Conservation (phyloP, 2,888 invertebrate genomes). For the Aspidapion aeneum region DNA sequence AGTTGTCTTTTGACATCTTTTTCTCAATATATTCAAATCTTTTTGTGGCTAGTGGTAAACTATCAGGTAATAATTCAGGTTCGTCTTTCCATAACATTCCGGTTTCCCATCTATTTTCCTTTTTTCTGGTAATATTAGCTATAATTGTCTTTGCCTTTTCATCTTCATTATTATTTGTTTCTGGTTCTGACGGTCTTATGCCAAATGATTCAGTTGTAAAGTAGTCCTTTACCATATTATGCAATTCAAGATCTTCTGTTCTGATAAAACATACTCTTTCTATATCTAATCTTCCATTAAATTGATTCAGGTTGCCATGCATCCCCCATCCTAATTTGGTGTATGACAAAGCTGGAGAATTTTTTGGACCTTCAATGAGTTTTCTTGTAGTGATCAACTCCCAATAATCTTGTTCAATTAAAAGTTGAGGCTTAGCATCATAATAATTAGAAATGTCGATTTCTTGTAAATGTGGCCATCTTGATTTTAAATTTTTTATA, state of each 20-base stretch:
- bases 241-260: too few relatives aligned
- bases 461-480: background rate
- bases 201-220: too few relatives aligned
- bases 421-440: background rate
- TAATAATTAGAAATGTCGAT: background rate
- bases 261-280: too few relatives aligned
- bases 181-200: too few relatives aligned
- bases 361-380: background rate
- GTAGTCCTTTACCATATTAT: too few relatives aligned
- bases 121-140: background rate
- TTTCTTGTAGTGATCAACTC: background rate
- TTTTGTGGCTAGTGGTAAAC: background rate
- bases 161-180: too few relatives aligned
- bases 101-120: background rate
- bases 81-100: background rate
- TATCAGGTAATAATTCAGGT: background rate
- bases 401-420: conserved; percentile 4
- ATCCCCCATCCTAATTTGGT: background rate
- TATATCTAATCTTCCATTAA: background rate
- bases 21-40: background rate
- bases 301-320: background rate
- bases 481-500: background rate
- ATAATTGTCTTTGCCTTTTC: too few relatives aligned
- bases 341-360: background rate
- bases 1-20: background rate